Percentiles rank a stretch among this genome's conserved stretches.
phyloP scores from a whole-genome alignment of 1,140 invertebrate genomes.

The Parapsyche elsis region DNA sequence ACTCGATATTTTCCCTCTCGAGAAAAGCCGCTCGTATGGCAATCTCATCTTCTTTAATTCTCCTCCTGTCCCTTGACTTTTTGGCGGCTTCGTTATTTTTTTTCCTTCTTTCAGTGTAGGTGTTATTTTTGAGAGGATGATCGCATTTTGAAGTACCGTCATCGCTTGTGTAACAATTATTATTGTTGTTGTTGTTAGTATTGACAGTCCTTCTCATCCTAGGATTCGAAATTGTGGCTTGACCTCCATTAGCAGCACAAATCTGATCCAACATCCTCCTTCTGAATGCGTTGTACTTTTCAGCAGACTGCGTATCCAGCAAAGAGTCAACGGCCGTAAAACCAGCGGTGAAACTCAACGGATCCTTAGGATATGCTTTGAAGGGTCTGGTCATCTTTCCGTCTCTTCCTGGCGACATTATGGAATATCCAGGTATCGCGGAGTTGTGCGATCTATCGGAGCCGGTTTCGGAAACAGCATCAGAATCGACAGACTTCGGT shows the following conservation, averaged over 20 bases:
- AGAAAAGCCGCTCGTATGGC: constrained; percentile 88
- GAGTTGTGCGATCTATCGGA: constrained; percentile 23
- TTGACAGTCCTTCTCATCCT: constrained; percentile 72
- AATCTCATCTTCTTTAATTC: constrained; percentile 92
- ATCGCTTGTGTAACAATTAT: constrained; percentile 54
- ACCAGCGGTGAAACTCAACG: constrained; percentile 69
- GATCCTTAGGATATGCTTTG: constrained; percentile 79
- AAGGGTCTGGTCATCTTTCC: constrained; percentile 71
- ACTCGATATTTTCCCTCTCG: constrained; percentile 81
- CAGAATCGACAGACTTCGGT: constrained; percentile 41
- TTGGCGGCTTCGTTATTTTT: constrained; percentile 98
- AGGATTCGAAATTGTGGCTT: constrained; percentile 69
- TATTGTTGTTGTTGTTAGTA: constrained; percentile 57
- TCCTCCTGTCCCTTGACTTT: constrained; percentile 87
- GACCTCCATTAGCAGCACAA: constrained; percentile 69
- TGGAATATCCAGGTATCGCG: constrained; percentile 44
- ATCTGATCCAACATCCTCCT: constrained; percentile 75
- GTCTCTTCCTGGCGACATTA: constrained; percentile 53
- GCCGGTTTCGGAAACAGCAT: constrained; percentile 44
- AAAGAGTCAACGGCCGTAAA: constrained; percentile 63
- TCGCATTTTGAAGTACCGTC: constrained; percentile 60
- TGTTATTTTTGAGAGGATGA: constrained; percentile 76
- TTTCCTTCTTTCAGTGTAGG: constrained; percentile 87
- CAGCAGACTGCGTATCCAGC: constrained; percentile 68
- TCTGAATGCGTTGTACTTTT: constrained; percentile 75